Percentiles rank a stretch among this genome's conserved stretches.
phyloP scores from a whole-genome alignment of 2,797 vertebrate genomes.

The Amblyraja radiata region DNA sequence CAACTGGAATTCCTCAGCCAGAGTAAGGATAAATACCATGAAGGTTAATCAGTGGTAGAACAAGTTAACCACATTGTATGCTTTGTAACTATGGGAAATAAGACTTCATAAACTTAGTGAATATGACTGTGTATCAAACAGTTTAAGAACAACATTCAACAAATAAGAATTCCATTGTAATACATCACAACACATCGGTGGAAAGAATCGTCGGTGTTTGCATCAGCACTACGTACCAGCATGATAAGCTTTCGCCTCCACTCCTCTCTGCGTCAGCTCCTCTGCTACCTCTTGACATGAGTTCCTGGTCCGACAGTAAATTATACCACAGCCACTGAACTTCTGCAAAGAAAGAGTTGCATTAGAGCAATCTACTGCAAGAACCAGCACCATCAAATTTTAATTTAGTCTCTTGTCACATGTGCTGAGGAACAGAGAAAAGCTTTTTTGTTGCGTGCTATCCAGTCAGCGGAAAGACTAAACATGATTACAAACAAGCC shows the following conservation, averaged over 20 bases:
- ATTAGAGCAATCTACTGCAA: not conserved
- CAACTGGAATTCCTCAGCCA: not conserved
- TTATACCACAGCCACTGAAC: constrained; percentile 74
- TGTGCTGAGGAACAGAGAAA: too few relatives aligned
- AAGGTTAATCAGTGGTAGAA: too few relatives aligned
- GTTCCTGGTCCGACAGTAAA: constrained; percentile 92
- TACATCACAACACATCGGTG: not conserved
- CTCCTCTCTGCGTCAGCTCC: constrained; percentile 75
- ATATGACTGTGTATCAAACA: not conserved
- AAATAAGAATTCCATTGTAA: not conserved
- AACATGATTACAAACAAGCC: too few relatives aligned
- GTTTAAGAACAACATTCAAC: not conserved
- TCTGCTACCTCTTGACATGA: constrained; percentile 81
- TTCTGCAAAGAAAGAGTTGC: constrained; percentile 54
- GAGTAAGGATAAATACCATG: not conserved
- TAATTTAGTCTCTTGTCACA: too few relatives aligned
- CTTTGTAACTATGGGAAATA: not conserved
- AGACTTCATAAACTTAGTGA: not conserved
- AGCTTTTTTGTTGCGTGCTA: too few relatives aligned
- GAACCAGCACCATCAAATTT: not conserved
- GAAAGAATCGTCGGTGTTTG: not conserved
- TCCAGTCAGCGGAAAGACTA: too few relatives aligned
- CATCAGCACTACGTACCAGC: constrained; percentile 66
- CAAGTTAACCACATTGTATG: not conserved
- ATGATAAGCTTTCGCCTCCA: constrained; percentile 82